Conservation (phyloP, 2,797 vertebrate genomes). For the Leptatherina wallacei region DNA sequence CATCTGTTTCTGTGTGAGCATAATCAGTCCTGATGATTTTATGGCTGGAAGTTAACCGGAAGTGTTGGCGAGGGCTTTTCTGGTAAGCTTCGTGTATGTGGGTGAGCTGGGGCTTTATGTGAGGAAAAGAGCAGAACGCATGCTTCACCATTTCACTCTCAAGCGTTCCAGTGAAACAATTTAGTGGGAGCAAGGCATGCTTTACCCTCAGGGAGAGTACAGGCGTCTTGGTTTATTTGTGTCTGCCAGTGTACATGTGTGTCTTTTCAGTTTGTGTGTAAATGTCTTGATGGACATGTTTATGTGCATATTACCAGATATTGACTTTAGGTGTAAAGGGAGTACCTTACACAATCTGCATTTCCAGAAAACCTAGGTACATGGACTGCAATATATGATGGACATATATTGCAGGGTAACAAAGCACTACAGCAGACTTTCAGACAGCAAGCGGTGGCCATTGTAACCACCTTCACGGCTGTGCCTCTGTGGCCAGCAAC, state of each 20-base stretch:
- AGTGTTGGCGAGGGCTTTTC: constrained; percentile 22
- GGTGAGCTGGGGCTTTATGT: constrained; percentile 37
- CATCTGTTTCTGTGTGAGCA: not conserved
- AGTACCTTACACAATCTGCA: not conserved
- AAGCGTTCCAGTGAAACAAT: constrained; percentile 39
- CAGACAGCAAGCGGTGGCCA: not conserved
- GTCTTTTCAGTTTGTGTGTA: not conserved
- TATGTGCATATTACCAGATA: too few species aligned
- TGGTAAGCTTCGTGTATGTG: constrained; percentile 36
- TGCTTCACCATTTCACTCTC: constrained; percentile 41
- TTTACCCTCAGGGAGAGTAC: constrained; percentile 9
- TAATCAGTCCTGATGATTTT: constrained; percentile 2
- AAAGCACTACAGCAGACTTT: not conserved
- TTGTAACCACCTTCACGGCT: not conserved
- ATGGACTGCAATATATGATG: not conserved
- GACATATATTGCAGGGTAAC: too few species aligned
- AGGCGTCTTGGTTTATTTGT: not conserved
- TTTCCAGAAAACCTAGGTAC: not conserved
- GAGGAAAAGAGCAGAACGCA: constrained; percentile 24
- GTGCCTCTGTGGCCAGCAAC: not conserved
- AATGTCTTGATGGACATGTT: not conserved
- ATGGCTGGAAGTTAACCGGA: constrained; percentile 26
- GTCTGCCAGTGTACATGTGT: not conserved
- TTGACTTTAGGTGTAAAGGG: too few species aligned
- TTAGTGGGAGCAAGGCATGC: constrained; percentile 5